These are phyloP conservation scores for Melinopterus prodromus DNA, from an alignment of 2,888 invertebrate genomes.

Conservation along the genomic window DNA sequence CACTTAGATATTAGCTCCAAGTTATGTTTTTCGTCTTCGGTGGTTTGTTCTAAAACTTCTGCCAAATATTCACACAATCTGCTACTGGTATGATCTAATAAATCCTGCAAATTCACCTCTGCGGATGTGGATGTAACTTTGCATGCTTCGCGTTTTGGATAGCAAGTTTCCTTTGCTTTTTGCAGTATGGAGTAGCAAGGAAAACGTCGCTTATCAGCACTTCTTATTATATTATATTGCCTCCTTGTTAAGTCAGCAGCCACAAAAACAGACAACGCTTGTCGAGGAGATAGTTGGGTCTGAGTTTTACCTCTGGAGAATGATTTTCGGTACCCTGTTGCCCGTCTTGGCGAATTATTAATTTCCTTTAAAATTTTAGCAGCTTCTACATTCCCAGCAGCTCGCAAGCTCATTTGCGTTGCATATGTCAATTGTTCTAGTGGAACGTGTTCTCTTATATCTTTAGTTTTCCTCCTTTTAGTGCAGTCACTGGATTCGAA, in stretches of 20 bases:
- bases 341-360: conserved; percentile 29
- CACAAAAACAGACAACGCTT: conserved; percentile 40
- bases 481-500: conserved; percentile 40
- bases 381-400: conserved; percentile 37
- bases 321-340: conserved; percentile 36
- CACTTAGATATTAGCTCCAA: conserved; percentile 40
- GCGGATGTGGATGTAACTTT: conserved; percentile 40
- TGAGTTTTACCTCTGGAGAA: conserved; percentile 25
- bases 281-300: conserved; percentile 28
- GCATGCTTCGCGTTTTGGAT: conserved; percentile 35
- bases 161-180: conserved; percentile 41
- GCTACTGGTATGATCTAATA: conserved; percentile 32
- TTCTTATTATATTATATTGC: conserved; percentile 42
- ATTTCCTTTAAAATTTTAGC: conserved; percentile 41
- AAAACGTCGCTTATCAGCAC: conserved; percentile 34
- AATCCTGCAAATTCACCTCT: conserved; percentile 42
- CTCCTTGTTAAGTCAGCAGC: conserved; percentile 40
- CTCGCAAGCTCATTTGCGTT: conserved; percentile 31
- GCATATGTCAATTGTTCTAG: conserved; percentile 35
- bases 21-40: conserved; percentile 31
- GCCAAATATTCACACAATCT: conserved; percentile 13
- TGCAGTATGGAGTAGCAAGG: conserved; percentile 40
- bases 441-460: conserved; percentile 34
- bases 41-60: conserved; percentile 13
- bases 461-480: conserved; percentile 41